Conservation (phyloP, 2,113 vertebrate genomes). For the Paracanthobrama guichenoti region DNA sequence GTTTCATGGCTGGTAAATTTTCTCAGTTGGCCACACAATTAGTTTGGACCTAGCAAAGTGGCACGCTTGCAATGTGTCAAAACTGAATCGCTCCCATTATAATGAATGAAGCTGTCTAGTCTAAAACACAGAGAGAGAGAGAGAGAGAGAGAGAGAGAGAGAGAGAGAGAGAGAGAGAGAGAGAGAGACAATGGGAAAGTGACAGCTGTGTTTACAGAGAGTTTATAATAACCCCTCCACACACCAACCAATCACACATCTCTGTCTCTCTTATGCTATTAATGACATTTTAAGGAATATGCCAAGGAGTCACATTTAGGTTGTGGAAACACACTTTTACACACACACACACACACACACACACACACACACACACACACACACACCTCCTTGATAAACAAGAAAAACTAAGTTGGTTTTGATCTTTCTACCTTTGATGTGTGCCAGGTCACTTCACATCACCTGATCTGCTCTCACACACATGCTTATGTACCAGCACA, state of each 20-base stretch:
- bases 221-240: constrained; percentile 4
- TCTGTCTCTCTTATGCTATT: background rate
- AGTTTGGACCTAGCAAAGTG: background rate
- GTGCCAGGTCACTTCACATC: background rate
- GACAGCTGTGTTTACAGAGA: constrained; percentile 20
- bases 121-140: background rate
- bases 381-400: background rate
- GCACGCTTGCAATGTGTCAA: background rate
- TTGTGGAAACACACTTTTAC: background rate
- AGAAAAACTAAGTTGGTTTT: background rate
- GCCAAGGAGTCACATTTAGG: background rate
- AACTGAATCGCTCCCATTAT: background rate
- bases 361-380: background rate
- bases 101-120: background rate
- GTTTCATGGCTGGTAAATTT: background rate
- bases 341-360: background rate
- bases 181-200: background rate
- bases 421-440: constrained; percentile 21
- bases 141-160: no score
- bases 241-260: constrained; percentile 1
- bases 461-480: background rate
- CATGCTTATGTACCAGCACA: constrained; percentile 42
- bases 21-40: background rate
- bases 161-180: no score
- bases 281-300: constrained; percentile 1